These are phyloP conservation scores for Vesta saturnalis DNA, from an alignment of 2,888 invertebrate genomes.

Conservation along the genomic window DNA sequence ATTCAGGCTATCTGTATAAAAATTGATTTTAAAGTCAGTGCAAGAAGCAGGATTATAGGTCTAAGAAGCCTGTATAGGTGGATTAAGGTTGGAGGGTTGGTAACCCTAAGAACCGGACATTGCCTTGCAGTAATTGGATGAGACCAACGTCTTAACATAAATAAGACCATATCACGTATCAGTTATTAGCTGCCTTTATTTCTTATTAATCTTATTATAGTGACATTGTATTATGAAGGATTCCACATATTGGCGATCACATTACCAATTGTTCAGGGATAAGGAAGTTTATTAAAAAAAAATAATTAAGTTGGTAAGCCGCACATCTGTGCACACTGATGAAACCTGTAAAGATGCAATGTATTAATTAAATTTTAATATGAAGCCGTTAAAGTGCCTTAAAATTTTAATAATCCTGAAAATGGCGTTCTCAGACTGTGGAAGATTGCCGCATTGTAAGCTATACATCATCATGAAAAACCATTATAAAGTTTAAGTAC, in stretches of 20 bases:
- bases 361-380: conserved; percentile 52
- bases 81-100: conserved; percentile 54
- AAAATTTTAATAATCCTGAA: conserved; percentile 54
- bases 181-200: conserved; percentile 54
- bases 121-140: conserved; percentile 59
- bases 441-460: conserved; percentile 33
- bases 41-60: conserved; percentile 52
- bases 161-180: conserved; percentile 57
- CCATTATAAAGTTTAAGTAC: conserved; percentile 42
- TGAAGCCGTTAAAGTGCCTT: conserved; percentile 47
- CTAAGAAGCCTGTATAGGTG: conserved; percentile 52
- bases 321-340: conserved; percentile 24
- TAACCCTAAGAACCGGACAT: conserved; percentile 55
- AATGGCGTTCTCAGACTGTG: conserved; percentile 41
- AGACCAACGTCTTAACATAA: conserved; percentile 55
- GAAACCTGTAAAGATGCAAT: conserved; percentile 43
- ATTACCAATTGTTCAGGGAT: conserved; percentile 21
- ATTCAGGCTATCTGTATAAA: too few species aligned
- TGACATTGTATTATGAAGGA: conserved; percentile 35
- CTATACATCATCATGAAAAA: conserved; percentile 47
- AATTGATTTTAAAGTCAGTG: conserved; percentile 40
- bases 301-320: conserved; percentile 31
- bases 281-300: neutral
- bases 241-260: conserved; percentile 21
- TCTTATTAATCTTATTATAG: conserved; percentile 46